Percentiles rank a stretch among this genome's conserved stretches.
Conservation (phyloP, 2,113 vertebrate genomes). For the Physeter macrocephalus region DNA sequence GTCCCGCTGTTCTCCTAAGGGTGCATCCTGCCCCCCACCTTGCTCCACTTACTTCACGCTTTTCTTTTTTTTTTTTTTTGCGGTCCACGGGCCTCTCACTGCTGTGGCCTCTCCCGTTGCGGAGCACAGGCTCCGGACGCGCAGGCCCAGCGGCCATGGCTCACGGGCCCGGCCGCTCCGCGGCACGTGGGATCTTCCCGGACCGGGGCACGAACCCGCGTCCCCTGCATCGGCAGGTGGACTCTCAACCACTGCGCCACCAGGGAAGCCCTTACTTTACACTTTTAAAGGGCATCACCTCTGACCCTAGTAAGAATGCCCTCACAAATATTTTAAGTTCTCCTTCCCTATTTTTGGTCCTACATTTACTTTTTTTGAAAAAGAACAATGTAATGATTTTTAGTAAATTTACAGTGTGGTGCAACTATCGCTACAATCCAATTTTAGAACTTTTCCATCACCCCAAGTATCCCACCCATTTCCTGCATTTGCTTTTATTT, state of each 20-base stretch:
- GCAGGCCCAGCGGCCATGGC: too few species aligned
- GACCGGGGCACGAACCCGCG: too few species aligned
- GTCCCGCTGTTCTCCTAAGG: not conserved
- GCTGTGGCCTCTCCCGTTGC: too few species aligned
- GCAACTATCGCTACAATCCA: not conserved
- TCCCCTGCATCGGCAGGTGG: too few species aligned
- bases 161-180: too few species aligned
- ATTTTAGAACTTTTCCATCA: not conserved
- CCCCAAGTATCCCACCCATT: not conserved
- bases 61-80: too few species aligned
- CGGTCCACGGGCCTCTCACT: too few species aligned
- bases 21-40: not conserved
- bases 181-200: too few species aligned
- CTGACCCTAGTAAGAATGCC: not conserved
- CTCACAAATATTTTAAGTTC: not conserved
- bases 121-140: too few species aligned
- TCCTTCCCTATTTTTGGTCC: not conserved
- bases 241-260: too few species aligned
- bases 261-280: too few species aligned
- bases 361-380: not conserved
- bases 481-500: not conserved
- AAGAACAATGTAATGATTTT: not conserved
- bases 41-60: not conserved
- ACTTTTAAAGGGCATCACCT: not conserved
- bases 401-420: not conserved